Evolutionary conservation across 2,888 invertebrate genomes (phyloP).

Genomic region (Spisula solida): DNA sequence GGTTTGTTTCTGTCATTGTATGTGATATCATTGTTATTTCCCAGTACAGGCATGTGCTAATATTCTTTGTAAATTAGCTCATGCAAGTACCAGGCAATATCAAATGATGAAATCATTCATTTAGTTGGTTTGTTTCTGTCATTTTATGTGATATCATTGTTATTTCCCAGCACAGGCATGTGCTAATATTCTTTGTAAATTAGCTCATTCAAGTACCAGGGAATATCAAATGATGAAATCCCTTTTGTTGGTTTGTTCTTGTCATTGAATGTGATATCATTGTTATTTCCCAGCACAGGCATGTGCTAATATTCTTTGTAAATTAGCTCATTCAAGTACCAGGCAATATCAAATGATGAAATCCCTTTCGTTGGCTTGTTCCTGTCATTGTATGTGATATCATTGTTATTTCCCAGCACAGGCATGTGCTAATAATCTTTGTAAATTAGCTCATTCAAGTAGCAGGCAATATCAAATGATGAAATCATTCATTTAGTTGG

Average conservation of each 20-base stretch:
- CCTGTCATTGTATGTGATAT: neutral
- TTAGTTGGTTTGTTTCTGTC: neutral
- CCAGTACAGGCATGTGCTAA: constrained; percentile 46
- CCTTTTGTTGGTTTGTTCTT: neutral
- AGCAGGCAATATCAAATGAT: neutral
- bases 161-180: constrained; percentile 11
- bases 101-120: neutral
- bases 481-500: neutral
- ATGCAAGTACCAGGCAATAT: constrained; percentile 31
- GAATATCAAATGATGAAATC: neutral
- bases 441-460: neutral
- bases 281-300: neutral
- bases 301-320: neutral
- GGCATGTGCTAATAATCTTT: neutral
- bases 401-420: neutral
- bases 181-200: neutral
- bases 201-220: constrained; percentile 6
- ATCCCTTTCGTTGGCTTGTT: neutral
- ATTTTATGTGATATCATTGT: neutral
- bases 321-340: neutral
- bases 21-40: neutral
- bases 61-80: constrained; percentile 31
- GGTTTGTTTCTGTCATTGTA: neutral
- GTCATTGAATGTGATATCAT: neutral
- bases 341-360: neutral